Evolutionary conservation across 2,113 vertebrate genomes (phyloP), one percentile per base, ranked within the genome.

Genomic region (Sinocyclocheilus anophthalmus): DNA sequence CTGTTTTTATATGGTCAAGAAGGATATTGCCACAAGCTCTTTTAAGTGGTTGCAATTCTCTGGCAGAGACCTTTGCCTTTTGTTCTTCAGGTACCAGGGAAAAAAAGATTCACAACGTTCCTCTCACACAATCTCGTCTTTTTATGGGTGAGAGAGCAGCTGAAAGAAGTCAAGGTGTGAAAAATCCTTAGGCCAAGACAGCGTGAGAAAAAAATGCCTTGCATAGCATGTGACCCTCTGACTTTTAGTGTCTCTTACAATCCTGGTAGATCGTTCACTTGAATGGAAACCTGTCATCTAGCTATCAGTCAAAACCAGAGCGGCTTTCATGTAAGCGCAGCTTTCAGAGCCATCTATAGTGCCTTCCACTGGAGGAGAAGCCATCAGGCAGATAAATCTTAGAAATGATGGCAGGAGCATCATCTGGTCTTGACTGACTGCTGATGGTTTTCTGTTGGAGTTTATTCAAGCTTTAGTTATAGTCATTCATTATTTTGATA

Each of bases 291-390:
- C 45, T 88, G 85, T 91, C 91, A 88, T 89, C 84, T 90, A 89
- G 92, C 89, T 87, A 89, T 92, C 90, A 93, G 93, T 94, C 92
- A 91, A 92, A 93, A 89, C 91, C 90, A 90, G 87, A 86, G 76
- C 75, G 88, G 90, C 91, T 89, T 90, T 87, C 85, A 88, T 86
- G 92, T 90, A 45, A 93, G 92, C 88, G 79, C 7, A 83, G 81
- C 81, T 73, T 91, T 90, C 81, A 91, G 88, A 89, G 92, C 88
- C 93, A 91, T 93, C 92, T 89, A 87, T 89, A 94, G 94, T 95
- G 95, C 95, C 94, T 95, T 95, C 92, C 91, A 93, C 89, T 91
- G 93, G 93, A 94, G 94, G 92, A 88, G 93, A 92, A 92, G 90
- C 90, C 81, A 90, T 92, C 90, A 91, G 92, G 90, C 88, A 87